Percentiles rank a stretch among this genome's conserved stretches.
Evolutionary conservation across 2,113 vertebrate species (phyloP).

Genomic region (Nematolebias whitei): DNA sequence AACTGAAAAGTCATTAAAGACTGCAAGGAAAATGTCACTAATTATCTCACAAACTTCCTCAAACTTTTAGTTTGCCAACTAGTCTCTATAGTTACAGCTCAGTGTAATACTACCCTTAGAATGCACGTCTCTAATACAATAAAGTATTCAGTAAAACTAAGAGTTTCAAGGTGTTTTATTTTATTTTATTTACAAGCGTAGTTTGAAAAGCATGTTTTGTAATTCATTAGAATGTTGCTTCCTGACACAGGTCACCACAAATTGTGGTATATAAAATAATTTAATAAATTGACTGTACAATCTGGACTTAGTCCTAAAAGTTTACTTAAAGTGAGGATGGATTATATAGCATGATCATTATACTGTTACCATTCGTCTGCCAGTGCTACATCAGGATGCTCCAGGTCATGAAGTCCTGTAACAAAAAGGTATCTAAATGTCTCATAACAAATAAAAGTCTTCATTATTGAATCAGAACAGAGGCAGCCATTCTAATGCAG

Average conservation of each 20-base stretch:
- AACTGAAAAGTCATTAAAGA: too few species aligned
- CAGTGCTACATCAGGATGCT: slow-evolving; percentile 96
- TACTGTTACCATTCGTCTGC: slow-evolving; percentile 94
- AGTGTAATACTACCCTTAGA: neutral
- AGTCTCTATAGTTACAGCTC: too few species aligned
- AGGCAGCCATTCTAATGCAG: slow-evolving; percentile 30
- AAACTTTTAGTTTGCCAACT: too few species aligned
- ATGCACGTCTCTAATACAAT: neutral
- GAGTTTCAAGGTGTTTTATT: neutral
- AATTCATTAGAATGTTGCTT: slow-evolving; percentile 48
- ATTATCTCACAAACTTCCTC: too few species aligned
- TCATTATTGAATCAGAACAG: slow-evolving; percentile 49
- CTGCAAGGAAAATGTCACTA: too few species aligned
- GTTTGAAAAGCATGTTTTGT: slow-evolving; percentile 42
- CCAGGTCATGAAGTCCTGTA: slow-evolving; percentile 95
- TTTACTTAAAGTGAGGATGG: neutral
- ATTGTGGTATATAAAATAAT: too few species aligned
- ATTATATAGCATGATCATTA: slow-evolving; percentile 19
- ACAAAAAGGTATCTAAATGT: slow-evolving; percentile 49
- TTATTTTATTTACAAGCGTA: slow-evolving; percentile 15
- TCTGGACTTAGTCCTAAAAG: slow-evolving; percentile 7
- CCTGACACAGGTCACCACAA: slow-evolving; percentile 45
- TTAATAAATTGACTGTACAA: slow-evolving; percentile 1
- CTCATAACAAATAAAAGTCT: slow-evolving; percentile 39
- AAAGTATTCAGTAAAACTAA: slow-evolving; percentile 22